These are phyloP conservation scores for Tetrax tetrax DNA, from an alignment of 2,113 vertebrate genomes.

Conservation along the genomic window DNA sequence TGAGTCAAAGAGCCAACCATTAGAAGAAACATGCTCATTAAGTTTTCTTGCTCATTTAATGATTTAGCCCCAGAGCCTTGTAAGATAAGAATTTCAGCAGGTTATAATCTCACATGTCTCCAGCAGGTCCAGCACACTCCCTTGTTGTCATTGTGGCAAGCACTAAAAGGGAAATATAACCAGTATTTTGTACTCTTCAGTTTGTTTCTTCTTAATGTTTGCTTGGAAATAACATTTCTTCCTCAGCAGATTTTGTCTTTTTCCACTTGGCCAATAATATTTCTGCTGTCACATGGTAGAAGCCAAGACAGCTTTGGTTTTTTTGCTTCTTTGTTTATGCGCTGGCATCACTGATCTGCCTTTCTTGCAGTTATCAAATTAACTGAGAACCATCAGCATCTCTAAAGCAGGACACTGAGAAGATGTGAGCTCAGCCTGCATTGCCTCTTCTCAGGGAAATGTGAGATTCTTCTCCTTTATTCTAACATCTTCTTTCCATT, in stretches of 20 bases:
- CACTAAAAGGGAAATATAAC: not conserved
- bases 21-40: not conserved
- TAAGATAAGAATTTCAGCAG: not conserved
- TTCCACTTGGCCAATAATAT: not conserved
- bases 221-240: conserved; percentile 9
- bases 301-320: conserved; percentile 6
- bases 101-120: not conserved
- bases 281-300: not conserved
- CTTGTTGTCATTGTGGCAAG: not conserved
- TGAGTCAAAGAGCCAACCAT: not conserved
- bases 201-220: conserved; percentile 43
- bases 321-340: not conserved
- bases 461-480: not conserved
- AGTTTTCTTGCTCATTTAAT: not conserved
- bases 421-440: not conserved
- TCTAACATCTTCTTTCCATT: not conserved
- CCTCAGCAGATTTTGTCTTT: conserved; percentile 32
- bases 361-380: not conserved
- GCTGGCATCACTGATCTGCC: not conserved
- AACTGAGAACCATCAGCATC: not conserved
- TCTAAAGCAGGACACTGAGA: not conserved
- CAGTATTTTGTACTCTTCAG: not conserved
- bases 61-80: not conserved
- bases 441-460: not conserved
- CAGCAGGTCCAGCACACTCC: not conserved